Conservation (phyloP, 2,888 invertebrate genomes). For the Subacronicta megacephala region DNA sequence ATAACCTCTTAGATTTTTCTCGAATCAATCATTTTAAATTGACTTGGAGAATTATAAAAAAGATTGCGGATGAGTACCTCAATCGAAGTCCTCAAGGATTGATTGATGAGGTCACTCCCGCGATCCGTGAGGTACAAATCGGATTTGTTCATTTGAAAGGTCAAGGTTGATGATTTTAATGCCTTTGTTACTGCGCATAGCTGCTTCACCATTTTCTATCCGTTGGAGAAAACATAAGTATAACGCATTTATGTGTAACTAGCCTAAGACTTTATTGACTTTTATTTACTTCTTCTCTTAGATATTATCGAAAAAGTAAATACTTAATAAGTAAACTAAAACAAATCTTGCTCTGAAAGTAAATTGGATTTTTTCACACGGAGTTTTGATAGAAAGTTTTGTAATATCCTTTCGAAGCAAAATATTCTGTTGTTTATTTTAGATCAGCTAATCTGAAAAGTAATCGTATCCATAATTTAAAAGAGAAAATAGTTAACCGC, state of each 20-base stretch:
- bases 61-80: constrained; percentile 55
- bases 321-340: no score
- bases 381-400: background rate
- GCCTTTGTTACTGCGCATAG: background rate
- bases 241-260: no score
- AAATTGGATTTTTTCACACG: no score
- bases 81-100: constrained; percentile 45
- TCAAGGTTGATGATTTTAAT: constrained; percentile 9
- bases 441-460: constrained; percentile 22
- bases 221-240: no score
- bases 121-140: constrained; percentile 39
- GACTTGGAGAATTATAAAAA: constrained; percentile 67
- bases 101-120: constrained; percentile 57
- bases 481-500: constrained; percentile 18
- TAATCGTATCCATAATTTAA: constrained; percentile 6
- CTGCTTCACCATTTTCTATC: background rate
- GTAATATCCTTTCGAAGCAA: constrained; percentile 18
- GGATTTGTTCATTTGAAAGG: constrained; percentile 32
- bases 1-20: constrained; percentile 58
- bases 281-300: no score
- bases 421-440: constrained; percentile 18
- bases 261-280: no score
- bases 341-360: no score
- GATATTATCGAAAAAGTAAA: no score
- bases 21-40: constrained; percentile 75